Evolutionary conservation across 2,888 invertebrate genomes (phyloP).

Genomic region (Agriopis leucophaearia): DNA sequence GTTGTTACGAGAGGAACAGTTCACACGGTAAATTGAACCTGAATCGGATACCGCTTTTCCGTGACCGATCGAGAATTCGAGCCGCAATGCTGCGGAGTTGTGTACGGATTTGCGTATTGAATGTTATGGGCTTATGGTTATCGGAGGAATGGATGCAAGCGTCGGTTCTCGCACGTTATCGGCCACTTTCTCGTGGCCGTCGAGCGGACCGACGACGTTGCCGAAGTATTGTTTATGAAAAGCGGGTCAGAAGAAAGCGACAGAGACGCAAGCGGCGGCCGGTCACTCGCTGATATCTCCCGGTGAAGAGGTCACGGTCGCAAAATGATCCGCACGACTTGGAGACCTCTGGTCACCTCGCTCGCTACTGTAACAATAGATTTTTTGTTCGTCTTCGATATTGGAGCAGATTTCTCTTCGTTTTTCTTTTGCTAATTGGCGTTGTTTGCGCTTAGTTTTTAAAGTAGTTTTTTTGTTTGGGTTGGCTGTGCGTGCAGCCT

Average conservation of each 20-base stretch:
- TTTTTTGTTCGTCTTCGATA: constrained; percentile 69
- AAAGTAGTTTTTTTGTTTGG: constrained; percentile 47
- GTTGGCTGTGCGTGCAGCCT: background rate
- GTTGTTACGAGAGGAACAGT: constrained; percentile 51
- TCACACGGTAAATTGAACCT: constrained; percentile 60
- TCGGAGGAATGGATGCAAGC: constrained; percentile 62
- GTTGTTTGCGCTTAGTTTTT: constrained; percentile 51
- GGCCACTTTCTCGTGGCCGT: constrained; percentile 78
- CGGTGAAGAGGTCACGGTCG: constrained; percentile 82
- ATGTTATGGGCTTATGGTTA: constrained; percentile 50
- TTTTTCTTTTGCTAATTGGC: constrained; percentile 69
- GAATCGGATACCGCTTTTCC: constrained; percentile 58
- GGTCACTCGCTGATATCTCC: constrained; percentile 80
- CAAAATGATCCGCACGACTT: constrained; percentile 62
- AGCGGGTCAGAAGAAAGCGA: constrained; percentile 86
- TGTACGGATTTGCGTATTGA: constrained; percentile 48
- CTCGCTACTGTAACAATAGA: constrained; percentile 66
- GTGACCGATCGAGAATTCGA: constrained; percentile 57
- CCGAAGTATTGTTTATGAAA: constrained; percentile 84
- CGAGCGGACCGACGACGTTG: constrained; percentile 67
- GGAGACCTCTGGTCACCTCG: constrained; percentile 55
- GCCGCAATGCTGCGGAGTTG: constrained; percentile 49
- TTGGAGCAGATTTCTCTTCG: constrained; percentile 75
- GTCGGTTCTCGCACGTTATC: constrained; percentile 68
- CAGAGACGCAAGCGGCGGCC: constrained; percentile 68